phyloP scores from a whole-genome alignment of 2,888 invertebrate genomes.

The Germaria angustata region DNA sequence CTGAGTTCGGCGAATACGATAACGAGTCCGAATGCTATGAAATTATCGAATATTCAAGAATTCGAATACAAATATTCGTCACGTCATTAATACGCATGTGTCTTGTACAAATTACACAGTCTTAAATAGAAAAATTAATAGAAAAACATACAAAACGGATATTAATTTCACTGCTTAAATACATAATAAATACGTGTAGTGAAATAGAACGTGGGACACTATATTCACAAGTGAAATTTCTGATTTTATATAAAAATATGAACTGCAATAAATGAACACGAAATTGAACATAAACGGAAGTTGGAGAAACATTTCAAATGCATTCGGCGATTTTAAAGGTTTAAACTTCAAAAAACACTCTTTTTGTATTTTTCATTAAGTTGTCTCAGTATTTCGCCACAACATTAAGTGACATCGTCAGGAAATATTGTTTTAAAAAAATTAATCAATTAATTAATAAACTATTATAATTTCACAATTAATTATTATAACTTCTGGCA shows the following conservation, averaged over 20 bases:
- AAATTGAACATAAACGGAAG: neutral
- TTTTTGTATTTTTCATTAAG: no score
- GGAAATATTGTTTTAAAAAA: no score
- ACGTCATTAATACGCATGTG: no score
- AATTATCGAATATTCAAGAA: no score
- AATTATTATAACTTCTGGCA: no score
- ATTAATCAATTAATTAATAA: no score
- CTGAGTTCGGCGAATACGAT: no score
- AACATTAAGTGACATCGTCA: no score
- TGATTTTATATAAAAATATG: neutral
- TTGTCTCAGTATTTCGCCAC: no score
- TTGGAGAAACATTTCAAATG: neutral
- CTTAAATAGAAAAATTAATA: neutral
- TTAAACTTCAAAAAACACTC: neutral
- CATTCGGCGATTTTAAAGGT: neutral
- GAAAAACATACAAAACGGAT: neutral
- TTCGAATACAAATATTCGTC: no score
- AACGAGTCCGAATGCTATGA: no score
- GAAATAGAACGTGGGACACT: constrained; percentile 47
- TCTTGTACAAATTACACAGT: neutral
- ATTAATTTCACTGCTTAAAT: neutral
- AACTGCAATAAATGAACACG: neutral
- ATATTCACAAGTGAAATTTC: constrained; percentile 12
- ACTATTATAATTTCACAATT: no score
- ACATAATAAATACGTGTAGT: neutral